These are phyloP conservation scores for Seira ritae DNA, from an alignment of 2,888 invertebrate species.

Conservation along the genomic window DNA sequence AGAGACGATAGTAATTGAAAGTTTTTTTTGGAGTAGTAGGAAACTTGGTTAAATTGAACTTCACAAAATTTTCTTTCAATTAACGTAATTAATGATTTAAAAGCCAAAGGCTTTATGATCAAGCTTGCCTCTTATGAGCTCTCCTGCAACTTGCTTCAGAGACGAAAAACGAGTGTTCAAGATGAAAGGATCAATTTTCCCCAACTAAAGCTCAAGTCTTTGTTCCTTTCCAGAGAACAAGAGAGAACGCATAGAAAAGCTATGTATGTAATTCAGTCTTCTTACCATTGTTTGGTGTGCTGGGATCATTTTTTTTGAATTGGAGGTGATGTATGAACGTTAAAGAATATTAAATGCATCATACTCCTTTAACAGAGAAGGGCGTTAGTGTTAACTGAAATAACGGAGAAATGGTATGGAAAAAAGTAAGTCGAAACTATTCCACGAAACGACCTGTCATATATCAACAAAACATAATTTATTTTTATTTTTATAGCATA, in stretches of 20 bases:
- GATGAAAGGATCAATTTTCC: neutral
- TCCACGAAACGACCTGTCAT: neutral
- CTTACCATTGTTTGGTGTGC: too few species aligned
- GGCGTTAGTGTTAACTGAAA: conserved; percentile 4
- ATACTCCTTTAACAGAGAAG: neutral
- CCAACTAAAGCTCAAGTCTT: neutral
- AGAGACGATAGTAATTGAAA: neutral
- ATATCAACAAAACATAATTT: conserved; percentile 32
- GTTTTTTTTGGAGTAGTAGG: neutral
- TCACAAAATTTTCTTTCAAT: conserved; percentile 7
- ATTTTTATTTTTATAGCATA: conserved; percentile 29
- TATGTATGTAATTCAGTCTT: too few species aligned
- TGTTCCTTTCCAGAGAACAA: too few species aligned
- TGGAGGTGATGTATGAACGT: neutral
- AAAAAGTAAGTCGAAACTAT: neutral
- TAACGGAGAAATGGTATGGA: neutral
- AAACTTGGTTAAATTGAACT: too few species aligned
- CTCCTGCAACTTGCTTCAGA: neutral
- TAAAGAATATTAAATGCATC: neutral
- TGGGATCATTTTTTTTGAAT: neutral
- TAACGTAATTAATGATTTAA: neutral
- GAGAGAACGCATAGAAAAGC: too few species aligned
- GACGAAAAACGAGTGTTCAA: neutral
- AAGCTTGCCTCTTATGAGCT: neutral
- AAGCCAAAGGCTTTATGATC: neutral